Evolutionary conservation across 2,888 invertebrate species (phyloP), one percentile per base, ranked within the genome.

Genomic region (Scaptomyza caliginosa): DNA sequence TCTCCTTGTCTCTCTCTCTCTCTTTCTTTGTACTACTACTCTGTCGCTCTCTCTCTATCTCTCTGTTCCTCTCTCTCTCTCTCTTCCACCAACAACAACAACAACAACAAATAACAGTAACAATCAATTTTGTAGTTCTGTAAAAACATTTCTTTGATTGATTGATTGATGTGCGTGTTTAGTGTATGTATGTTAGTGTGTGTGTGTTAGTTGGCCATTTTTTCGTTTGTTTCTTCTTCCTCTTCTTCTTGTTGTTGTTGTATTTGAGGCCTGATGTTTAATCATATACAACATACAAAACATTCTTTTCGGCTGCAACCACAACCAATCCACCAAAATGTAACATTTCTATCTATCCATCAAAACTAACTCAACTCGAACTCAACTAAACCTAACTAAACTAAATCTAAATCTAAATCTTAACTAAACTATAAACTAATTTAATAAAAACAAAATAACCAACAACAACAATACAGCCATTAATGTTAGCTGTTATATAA

Each of bases 161-260:
- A 70, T 67, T 75, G 66, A 73, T 74, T 78, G 65, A 69, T 69
- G 63, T 66, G 58, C 48, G 69, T 76, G 62, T 51, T 68, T 77
- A 64, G 63, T 58, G 60, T 67, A 62, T 67, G 34, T 56, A 54
- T 58, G 54, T 63, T 28, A 42, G 63, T 63, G 32, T 39, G 60
- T 58, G 67, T 54, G 50, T 50, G 57, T 55, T 57, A 51, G 60
- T 59, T 36, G n/a, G n/a, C n/a, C n/a, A n/a, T n/a, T n/a, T n/a
- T n/a, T n/a, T n/a, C n/a, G n/a, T n/a, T n/a, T n/a, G n/a, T n/a
- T n/a, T n/a, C n/a, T n/a, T n/a, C n/a, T 46, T 42, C 55, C 21
- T 34, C 26, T 34, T 32, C 7, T 13, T 32, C 13, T 16, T 16
- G 8, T 8, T 3, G 8, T 28, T 28, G 1, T 28, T 3, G 1